Evolutionary conservation across 35 echinoderm and acorn worm species (phyloP), one percentile per base, ranked within the genome.

Genomic region (Lytechinus pictus): DNA sequence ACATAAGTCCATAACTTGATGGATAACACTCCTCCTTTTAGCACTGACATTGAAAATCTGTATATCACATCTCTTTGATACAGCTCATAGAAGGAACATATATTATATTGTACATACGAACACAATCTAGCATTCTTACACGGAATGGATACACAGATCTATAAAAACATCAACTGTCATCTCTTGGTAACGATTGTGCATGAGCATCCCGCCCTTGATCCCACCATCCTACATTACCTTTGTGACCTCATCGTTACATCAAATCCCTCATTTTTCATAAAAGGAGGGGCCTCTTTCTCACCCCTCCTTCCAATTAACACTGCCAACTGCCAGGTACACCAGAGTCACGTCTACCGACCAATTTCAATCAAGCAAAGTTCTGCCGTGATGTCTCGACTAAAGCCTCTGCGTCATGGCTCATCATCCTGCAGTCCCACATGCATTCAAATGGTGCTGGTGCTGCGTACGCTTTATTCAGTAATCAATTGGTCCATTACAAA

Each of bases 321-420:
- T 24, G n/a, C 19, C 16, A 8, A 79, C 6, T 5, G 14, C 12
- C 19, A 79, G 66, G 5, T 24, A 79, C 14, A 24, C 16, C 66
- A 6, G 66, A 79, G 16, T 79, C 66, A 79, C 66, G 66, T 79
- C 66, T 24, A 16, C 66, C 66, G 66, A 79, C 66, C 66, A 79
- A 79, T 79, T 79, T 79, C 66, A 79, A 79, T 79, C 66, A 79
- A 79, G 66, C 66, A 79, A 79, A 79, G 66, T 79, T 79, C 66
- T 79, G 5, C 12, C 21, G 21, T 79, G 66, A 79, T 79, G 66
- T 79, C 66, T 79, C 21, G 16, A 79, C 66, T 79, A 79, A 79
- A 79, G 66, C 66, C 66, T 7, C 66, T 4, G n/a, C 66, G 66
- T 79, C 66, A 79, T 79, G 66, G 66, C 66, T 24, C 14, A 14